Evolutionary conservation across 2,888 invertebrate species (phyloP), one percentile per base, ranked within the genome.

Genomic region (Tanaodytes sp.): DNA sequence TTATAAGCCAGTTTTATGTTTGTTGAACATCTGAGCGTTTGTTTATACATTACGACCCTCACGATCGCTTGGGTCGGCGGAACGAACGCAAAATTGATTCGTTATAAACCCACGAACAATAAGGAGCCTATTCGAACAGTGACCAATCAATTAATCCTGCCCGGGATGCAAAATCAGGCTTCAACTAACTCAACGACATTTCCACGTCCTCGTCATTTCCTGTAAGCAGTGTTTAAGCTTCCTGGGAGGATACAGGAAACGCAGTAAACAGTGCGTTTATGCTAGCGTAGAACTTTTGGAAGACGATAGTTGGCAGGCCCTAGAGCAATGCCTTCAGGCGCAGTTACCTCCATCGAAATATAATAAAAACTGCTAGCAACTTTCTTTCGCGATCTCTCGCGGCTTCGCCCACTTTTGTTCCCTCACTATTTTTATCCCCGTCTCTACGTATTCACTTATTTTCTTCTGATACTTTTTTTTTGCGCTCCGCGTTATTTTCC

Each of bases 181-280:
- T n/a, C n/a, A n/a, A n/a, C n/a, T n/a, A n/a, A n/a, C n/a, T n/a
- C n/a, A n/a, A n/a, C 51, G 18, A 20, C 67, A 46, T 71, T 71
- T 57, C 51, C 61, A 52, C 65, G 43, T 43, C 55, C 68, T 69
- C 59, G 39, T 40, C 33, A 61, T 43, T 71, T 65, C 54, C 68
- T 49, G 72, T 70, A 74, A 73, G 69, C 69, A 69, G 55, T 46
- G 59, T 66, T 74, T 72, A 65, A 73, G 66, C 73, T 66, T 68
- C 61, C 62, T 65, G 18, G 36, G 57, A 63, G 65, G 69, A 67
- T 70, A 58, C 63, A 67, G 66, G 72, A 67, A 73, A 66, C 64
- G 66, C 58, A 58, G 74, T 74, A 74, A 75, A 76, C 74, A 72
- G 54, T 43, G 20, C 49, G 52, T 70, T 68, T 72, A 61, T 65